phyloP scores from a whole-genome alignment of 2,113 vertebrate genomes.

The Euleptes europaea region DNA sequence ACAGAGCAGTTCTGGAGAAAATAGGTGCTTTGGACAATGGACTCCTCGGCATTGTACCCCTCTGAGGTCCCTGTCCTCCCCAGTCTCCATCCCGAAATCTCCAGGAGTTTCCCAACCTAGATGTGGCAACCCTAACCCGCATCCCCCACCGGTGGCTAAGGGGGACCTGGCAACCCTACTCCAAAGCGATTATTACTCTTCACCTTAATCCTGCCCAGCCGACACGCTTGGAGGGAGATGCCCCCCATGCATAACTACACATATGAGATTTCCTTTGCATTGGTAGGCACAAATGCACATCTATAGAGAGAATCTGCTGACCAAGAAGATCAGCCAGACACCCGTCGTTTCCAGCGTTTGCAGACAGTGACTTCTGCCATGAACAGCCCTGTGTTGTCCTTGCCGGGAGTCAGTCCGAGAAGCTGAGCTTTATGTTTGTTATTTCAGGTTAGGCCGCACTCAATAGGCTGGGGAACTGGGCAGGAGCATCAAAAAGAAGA shows the following conservation, averaged over 20 bases:
- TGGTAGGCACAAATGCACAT: not conserved
- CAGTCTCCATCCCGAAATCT: no score
- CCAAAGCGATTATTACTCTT: not conserved
- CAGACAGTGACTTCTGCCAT: constrained; percentile 22
- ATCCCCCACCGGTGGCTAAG: no score
- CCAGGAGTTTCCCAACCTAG: no score
- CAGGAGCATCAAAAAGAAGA: constrained; percentile 66
- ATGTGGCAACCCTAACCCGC: no score
- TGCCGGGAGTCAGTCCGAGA: constrained; percentile 44
- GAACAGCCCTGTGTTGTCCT: constrained; percentile 39
- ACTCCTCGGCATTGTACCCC: no score
- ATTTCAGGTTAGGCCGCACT: constrained; percentile 51
- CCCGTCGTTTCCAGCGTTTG: constrained; percentile 31
- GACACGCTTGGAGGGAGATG: not conserved
- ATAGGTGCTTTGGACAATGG: not conserved
- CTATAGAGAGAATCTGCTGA: not conserved
- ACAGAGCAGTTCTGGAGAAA: no score
- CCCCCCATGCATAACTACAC: not conserved
- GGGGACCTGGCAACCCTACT: no score
- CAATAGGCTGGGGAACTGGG: constrained; percentile 63
- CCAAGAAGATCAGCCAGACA: not conserved
- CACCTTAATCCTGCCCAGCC: not conserved
- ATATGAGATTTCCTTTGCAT: not conserved
- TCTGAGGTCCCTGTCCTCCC: no score
- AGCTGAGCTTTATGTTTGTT: constrained; percentile 47